Conservation (phyloP, 2,797 vertebrate species). For the Xiphophorus birchmanni region DNA sequence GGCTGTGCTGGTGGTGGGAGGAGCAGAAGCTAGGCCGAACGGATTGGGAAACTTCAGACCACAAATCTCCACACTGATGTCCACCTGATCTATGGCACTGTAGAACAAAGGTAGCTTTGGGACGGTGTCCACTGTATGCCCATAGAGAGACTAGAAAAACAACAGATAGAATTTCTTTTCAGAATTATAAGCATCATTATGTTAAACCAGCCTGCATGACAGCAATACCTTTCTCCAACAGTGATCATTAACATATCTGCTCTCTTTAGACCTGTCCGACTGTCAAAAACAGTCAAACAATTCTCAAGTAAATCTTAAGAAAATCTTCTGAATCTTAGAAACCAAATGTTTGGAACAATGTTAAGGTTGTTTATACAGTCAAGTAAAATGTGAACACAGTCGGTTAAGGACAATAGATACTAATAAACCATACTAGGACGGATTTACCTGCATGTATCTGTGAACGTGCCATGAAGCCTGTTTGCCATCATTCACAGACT, state of each 20-base stretch:
- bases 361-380: background rate
- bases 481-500: slow-evolving; percentile 95
- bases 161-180: background rate
- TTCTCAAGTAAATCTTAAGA: background rate
- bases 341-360: background rate
- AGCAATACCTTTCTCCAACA: background rate
- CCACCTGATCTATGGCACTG: slow-evolving; percentile 88
- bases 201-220: background rate
- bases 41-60: slow-evolving; percentile 91
- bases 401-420: background rate
- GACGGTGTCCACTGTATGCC: slow-evolving; percentile 71
- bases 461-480: slow-evolving; percentile 97
- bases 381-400: background rate
- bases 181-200: background rate
- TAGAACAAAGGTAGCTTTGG: slow-evolving; percentile 89
- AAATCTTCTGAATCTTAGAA: background rate
- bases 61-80: slow-evolving; percentile 89
- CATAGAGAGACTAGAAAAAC: slow-evolving; percentile 80
- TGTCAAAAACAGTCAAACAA: background rate
- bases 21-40: slow-evolving; percentile 93
- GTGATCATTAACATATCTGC: background rate
- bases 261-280: background rate
- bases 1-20: slow-evolving; percentile 88
- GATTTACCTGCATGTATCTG: slow-evolving; percentile 89
- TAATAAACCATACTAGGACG: background rate